These are phyloP conservation scores for Forbesichthys papilliferus DNA, from an alignment of 2,113 vertebrate species.

Conservation along the genomic window DNA sequence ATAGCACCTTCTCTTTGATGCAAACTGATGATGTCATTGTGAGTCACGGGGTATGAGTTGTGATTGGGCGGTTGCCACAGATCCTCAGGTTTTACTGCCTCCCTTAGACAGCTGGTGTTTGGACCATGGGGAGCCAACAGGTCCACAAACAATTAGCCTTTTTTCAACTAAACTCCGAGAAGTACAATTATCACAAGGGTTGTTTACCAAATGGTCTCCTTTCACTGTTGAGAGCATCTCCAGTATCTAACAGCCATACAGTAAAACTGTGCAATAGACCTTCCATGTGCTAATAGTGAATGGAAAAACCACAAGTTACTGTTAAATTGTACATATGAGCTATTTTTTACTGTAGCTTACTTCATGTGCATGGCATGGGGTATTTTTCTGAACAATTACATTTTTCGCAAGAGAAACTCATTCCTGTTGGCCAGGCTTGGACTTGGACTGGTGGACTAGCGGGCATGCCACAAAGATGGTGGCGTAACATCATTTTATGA, in stretches of 20 bases:
- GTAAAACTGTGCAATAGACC: background rate
- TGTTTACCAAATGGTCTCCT: constrained; percentile 31
- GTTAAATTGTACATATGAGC: constrained; percentile 2
- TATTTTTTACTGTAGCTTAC: background rate
- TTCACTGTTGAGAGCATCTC: constrained; percentile 19
- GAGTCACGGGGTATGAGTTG: constrained; percentile 56
- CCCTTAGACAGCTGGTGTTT: constrained; percentile 63
- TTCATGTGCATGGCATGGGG: background rate
- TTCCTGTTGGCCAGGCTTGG: constrained; percentile 28
- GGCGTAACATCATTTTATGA: constrained; percentile 64
- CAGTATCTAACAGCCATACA: background rate
- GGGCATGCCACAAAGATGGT: constrained; percentile 54
- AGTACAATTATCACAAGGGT: constrained; percentile 37
- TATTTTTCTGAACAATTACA: constrained; percentile 1
- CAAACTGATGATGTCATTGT: constrained; percentile 59
- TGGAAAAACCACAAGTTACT: background rate
- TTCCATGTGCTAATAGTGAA: constrained; percentile 1
- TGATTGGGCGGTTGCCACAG: constrained; percentile 36
- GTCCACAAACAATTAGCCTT: constrained; percentile 66
- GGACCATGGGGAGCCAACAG: constrained; percentile 38
- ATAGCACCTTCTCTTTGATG: constrained; percentile 49
- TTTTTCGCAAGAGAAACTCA: constrained; percentile 18
- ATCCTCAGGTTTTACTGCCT: constrained; percentile 47
- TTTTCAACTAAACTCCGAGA: constrained; percentile 50
- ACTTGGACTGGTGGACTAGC: constrained; percentile 47